These are phyloP conservation scores for Pardalotus punctatus DNA, from an alignment of 2,113 vertebrate genomes.

Conservation along the genomic window DNA sequence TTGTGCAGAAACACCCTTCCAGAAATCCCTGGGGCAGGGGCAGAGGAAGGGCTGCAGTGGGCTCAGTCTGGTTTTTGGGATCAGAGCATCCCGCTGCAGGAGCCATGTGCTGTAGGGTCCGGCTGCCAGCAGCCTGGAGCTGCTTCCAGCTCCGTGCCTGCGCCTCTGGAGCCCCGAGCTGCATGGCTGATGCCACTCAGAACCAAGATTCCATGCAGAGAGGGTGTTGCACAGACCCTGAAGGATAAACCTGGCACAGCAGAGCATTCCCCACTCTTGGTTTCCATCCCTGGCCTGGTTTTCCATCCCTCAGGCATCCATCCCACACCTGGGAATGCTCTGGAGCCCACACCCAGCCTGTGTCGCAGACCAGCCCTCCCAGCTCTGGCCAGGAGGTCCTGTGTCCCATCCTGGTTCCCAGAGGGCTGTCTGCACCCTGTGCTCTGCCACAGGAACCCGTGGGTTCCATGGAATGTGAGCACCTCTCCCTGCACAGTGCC, in stretches of 20 bases:
- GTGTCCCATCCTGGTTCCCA: background rate
- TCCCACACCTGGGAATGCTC: background rate
- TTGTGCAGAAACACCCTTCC: background rate
- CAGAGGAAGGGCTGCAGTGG: background rate
- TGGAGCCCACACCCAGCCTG: background rate
- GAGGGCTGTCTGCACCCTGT: background rate
- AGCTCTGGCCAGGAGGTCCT: background rate
- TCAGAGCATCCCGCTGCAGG: background rate
- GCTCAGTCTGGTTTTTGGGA: background rate
- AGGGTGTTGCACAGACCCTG: background rate
- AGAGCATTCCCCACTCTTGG: background rate
- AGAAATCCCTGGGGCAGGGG: background rate
- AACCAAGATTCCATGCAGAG: background rate
- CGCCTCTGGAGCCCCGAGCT: background rate
- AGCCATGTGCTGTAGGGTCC: fast-evolving
- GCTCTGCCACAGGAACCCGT: fast-evolving
- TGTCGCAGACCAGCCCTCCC: background rate
- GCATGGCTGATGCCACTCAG: background rate
- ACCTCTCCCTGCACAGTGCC: background rate
- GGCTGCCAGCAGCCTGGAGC: background rate
- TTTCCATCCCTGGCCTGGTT: background rate
- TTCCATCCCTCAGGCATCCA: background rate
- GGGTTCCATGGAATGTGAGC: background rate
- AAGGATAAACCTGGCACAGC: background rate
- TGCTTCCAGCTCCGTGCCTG: background rate